Evolutionary conservation across 64 coral and sea anemone genomes (phyloP).

Genomic region (Actinia equina): DNA sequence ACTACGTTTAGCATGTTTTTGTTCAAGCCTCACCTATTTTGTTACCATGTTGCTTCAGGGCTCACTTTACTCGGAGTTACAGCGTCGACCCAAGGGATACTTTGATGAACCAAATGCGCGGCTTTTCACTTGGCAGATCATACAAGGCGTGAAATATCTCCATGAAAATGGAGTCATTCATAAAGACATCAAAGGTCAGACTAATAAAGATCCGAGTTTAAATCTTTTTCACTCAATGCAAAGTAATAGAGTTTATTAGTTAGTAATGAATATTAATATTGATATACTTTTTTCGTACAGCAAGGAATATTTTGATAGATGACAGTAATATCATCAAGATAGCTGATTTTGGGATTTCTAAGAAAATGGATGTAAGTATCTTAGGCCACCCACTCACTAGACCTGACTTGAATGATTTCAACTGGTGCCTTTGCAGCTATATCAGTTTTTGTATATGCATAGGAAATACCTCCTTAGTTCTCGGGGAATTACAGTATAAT

Average conservation of each 20-base stretch:
- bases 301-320: conserved; percentile 10
- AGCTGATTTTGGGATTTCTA: conserved; percentile 12
- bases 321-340: background rate
- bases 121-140: conserved; percentile 64
- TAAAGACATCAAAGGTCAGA: conserved; percentile 87
- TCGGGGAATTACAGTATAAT: too few relatives aligned
- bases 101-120: conserved; percentile 71
- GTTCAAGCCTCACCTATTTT: too few relatives aligned
- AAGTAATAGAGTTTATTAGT: too few relatives aligned
- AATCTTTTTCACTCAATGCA: too few relatives aligned
- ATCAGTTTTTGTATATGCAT: too few relatives aligned
- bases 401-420: too few relatives aligned
- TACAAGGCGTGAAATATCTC: conserved; percentile 73
- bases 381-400: too few relatives aligned
- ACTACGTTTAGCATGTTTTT: too few relatives aligned
- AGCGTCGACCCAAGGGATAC: conserved; percentile 7
- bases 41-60: background rate
- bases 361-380: conserved; percentile 10
- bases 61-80: background rate
- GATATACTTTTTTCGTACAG: background rate
- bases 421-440: too few relatives aligned
- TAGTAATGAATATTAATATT: too few relatives aligned
- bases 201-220: too few relatives aligned
- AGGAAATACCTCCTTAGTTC: too few relatives aligned
- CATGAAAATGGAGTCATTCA: conserved; percentile 86